Evolutionary conservation across 1,140 invertebrate species (phyloP), one percentile per base, ranked within the genome.

Genomic region (Euborellia annulipes): DNA sequence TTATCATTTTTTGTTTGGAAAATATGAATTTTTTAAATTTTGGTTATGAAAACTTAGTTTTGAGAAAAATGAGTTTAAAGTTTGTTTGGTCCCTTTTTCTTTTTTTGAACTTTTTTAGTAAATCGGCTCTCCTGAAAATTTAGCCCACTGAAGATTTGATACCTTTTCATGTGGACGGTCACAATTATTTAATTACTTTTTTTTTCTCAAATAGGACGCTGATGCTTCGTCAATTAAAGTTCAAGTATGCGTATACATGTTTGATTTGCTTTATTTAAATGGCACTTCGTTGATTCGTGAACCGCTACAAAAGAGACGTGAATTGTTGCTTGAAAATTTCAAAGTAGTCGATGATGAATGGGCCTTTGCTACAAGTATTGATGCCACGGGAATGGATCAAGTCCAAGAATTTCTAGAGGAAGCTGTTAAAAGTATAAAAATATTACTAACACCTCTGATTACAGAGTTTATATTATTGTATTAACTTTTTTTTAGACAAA

Each of bases 221-320:
- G 73, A 75, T 52, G 82, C 87, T 56, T 64, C 71, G 0, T 82
- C 94, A 42, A 96, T 98, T 46, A 95, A 92, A 67, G 91, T 99
- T 6, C 85, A 93, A 67, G 94, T 99, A 32, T 96, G 91, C 61
- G 79, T 99, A 8, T 98, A 92, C 63, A 88, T 94, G 57, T 99
- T 99, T 68, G 96, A 99, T 72, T 64, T 99, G 27, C 67, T 99
- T 0, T 98, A 89, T 61, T 68, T 98, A 1, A 98, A 99, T 68
- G 93, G 87, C 0, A 68, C 81, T 55, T 67, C 92, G 1, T 65
- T 98, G 0, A 87, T 98, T 0, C 74, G 75, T 40, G 65, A 83
- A 54, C 75, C 91, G 1, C 79, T 98, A 50, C 60, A 68, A 3
- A 73, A 81, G 57, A 67, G 96, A 16, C 66, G 95, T 11, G 66